Conservation (phyloP, 2,888 invertebrate genomes). For the Philonicus albiceps region DNA sequence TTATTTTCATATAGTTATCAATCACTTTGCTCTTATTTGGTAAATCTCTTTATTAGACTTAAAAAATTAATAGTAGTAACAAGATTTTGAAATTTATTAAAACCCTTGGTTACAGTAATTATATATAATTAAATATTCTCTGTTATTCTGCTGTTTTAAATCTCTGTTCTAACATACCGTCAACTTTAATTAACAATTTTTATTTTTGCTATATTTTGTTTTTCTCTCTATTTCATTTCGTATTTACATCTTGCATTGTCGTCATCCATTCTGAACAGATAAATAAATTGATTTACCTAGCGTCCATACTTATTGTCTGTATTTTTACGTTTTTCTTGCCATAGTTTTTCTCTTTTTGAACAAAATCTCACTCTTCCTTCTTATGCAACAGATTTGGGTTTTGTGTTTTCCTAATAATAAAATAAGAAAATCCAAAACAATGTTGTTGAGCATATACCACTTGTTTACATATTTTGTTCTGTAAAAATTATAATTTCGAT, state of each 20-base stretch:
- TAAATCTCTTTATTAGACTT: constrained; percentile 33
- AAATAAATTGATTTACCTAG: neutral
- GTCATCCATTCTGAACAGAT: neutral
- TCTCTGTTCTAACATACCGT: neutral
- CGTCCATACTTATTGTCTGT: constrained; percentile 31
- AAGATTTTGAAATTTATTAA: constrained; percentile 25
- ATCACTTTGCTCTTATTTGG: constrained; percentile 26
- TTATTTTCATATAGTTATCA: constrained; percentile 38
- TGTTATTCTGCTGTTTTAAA: constrained; percentile 4
- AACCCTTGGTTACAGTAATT: neutral
- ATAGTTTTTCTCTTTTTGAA: constrained; percentile 12
- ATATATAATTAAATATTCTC: constrained; percentile 28
- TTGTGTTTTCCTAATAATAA: neutral
- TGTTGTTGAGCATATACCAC: neutral
- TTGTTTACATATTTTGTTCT: neutral
- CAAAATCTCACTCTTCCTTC: constrained; percentile 33
- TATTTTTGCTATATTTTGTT: neutral
- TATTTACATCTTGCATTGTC: constrained; percentile 31
- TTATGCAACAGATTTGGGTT: neutral
- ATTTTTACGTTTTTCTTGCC: constrained; percentile 33
- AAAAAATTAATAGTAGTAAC: constrained; percentile 41
- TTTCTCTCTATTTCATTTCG: neutral
- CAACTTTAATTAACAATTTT: constrained; percentile 4
- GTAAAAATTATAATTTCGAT: neutral
- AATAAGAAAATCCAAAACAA: neutral